Evolutionary conservation across 2,888 invertebrate genomes (phyloP), one percentile per base, ranked within the genome.

Genomic region (Schizotus pectinicornis): DNA sequence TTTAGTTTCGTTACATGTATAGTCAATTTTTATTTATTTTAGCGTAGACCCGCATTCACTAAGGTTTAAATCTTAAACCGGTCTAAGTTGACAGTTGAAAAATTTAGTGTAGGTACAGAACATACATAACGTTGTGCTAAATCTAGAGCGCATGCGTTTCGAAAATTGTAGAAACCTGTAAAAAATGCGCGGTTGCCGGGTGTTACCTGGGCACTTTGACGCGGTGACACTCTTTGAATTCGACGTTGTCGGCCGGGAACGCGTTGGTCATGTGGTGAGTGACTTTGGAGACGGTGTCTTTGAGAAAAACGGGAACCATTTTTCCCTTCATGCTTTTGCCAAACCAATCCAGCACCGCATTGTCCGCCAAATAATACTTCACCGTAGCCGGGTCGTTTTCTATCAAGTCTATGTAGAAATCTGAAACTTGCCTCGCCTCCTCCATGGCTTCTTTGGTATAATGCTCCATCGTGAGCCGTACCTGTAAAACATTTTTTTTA

Each of bases 261-360:
- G 71, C 68, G 30, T 72, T 67, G 3, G 64, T 62, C 46, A 79
- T 69, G 11, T 69, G 52, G 59, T 79, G 79, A 31, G 67, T 72
- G n/a, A 74, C 62, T 7, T 70, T 69, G 7, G 64, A 56, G 2
- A 76, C 80, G 78, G 85, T 84, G 45, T 82, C 78, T 67, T 84
- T 84, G 2, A 88, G 67, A 64, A 87, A 88, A 3, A 80, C 75
- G 1, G 81, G 74, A 0, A 88, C 85, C 68, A 85, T 85, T 70
- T 82, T 83, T 0, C 85, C 84, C 70, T 80, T 85, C 6, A 88
- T 80, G 7, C 84, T 86, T 49, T 83, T 80, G 0, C 88, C 88
- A 73, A 88, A 88, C 86, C 87, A 88, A 72, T 88, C 85, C 1
- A 88, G 75, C 1, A 81, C 74, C 1, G 84, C 74, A 37, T 74